Base-by-base conservation (phyloP, 1,140 invertebrate genomes). In the Bradynema listronoti region DNA sequence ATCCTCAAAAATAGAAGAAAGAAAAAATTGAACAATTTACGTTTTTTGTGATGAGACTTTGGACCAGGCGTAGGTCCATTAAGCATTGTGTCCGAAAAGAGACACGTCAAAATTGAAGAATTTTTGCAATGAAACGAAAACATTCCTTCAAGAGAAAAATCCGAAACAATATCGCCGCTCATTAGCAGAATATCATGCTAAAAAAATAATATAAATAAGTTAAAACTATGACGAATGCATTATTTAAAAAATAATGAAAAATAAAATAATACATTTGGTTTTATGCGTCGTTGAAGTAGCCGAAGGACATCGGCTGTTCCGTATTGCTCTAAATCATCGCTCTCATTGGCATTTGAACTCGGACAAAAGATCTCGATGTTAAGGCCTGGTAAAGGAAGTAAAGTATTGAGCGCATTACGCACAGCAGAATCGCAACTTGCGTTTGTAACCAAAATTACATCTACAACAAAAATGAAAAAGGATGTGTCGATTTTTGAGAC, bases 261-360 rank as follows among this genome's bases (percentile, higher is more conserved):
- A 49, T 30, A 24, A 49, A 30, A 49, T 11, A 11, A 11, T 49
- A 19, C 46, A 11, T 57, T 58, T 19, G 45, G 39, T 2, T 39
- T 19, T 42, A 73, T 43, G 25, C 54, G 52, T 32, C 39, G n/a
- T n/a, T n/a, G n/a, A n/a, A n/a, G n/a, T n/a, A n/a, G n/a, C n/a
- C n/a, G 34, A 30, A 69, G 50, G 9, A 69, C 67, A 30, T 69
- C 70, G 11, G 55, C 56, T 2, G 67, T 73, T n/a, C 67, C 67
- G 49, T 36, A 69, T 16, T 69, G 63, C 6, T 73, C 70, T 7
- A 33, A 24, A 29, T 67, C 36, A 45, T 65, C 32, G 6, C 14
- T 47, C 19, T 66, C 58, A 11, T 47, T 39, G 4, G 7, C 9
- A 19, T 55, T 22, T 16, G 32, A n/a, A n/a, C n/a, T n/a, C n/a